Base-by-base conservation (phyloP, 2,888 invertebrate genomes). In the Athalia cordata region DNA sequence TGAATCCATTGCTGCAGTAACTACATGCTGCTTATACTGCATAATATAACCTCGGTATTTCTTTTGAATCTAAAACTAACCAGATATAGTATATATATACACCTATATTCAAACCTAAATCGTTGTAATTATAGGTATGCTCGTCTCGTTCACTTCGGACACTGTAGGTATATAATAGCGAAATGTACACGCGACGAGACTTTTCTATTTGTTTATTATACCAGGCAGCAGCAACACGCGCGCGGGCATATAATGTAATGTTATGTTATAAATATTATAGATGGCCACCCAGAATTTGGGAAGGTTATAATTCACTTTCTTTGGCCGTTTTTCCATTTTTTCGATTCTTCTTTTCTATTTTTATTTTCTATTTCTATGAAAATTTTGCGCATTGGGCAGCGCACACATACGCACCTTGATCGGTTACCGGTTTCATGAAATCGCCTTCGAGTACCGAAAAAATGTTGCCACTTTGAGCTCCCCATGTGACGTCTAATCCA, bases 381-480 rank as follows among this genome's bases (percentile, higher is more conserved):
- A 1, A 29, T 29, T 29, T 29, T 2, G 49, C 9, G 64, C 52
- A 8, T 8, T 52, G 2, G 2, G 52, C 52, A 9, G 3, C 52
- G 52, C 52, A 2, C 29, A 29, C 2, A 29, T 29, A 45, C 72
- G 82, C 89, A 95, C 95, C 94, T 87, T 93, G 91, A 78, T 93
- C 90, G 3, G 93, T 93, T 45, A 94, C 96, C 0, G 96, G 96
- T 87, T 94, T 95, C 96, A 96, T 96, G 85, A 96, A 96, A 86
- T 96, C 96, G 5, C 83, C 92, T 7, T 86, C 83, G 57, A 95
- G 91, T 49, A 90, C 88, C 45, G 86, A 82, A 85, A 96, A 96
- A 0, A 96, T 96, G 0, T 80, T 67, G 5, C 83, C 79, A 6
- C 93, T 92, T 85, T 94, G 94, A 0, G 91, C 91, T 75, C 94